Conservation (phyloP, 1,140 invertebrate species). For the Meloidogyne chitwoodi region DNA sequence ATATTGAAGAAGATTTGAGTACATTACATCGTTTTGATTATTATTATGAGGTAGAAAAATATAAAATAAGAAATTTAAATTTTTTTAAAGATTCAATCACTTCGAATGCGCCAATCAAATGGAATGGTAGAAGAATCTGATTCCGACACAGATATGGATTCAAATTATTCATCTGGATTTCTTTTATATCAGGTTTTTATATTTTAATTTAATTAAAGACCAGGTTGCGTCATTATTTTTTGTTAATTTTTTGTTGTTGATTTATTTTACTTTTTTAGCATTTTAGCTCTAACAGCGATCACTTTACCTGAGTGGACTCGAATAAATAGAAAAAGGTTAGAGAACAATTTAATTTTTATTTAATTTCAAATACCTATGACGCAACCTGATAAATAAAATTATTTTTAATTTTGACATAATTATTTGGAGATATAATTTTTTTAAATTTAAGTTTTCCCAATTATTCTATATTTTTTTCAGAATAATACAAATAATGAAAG, state of each 20-base stretch:
- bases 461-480: background rate
- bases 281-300: background rate
- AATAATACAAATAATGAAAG: background rate
- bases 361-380: no score
- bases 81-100: background rate
- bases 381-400: no score
- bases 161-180: background rate
- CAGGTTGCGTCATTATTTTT: background rate
- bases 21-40: slow-evolving; percentile 19
- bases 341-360: no score
- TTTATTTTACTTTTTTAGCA: no score
- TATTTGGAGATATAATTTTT: no score
- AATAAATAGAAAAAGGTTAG: no score
- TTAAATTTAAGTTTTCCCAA: no score
- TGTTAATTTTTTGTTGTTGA: no score
- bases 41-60: slow-evolving; percentile 27
- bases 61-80: background rate
- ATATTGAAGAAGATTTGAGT: slow-evolving; percentile 21
- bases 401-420: no score
- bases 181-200: background rate
- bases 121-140: background rate
- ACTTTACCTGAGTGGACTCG: no score
- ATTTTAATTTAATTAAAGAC: background rate
- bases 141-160: slow-evolving; percentile 3
- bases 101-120: background rate